These are phyloP conservation scores for Columba guinea DNA, from an alignment of 2,797 vertebrate genomes.

Conservation along the genomic window DNA sequence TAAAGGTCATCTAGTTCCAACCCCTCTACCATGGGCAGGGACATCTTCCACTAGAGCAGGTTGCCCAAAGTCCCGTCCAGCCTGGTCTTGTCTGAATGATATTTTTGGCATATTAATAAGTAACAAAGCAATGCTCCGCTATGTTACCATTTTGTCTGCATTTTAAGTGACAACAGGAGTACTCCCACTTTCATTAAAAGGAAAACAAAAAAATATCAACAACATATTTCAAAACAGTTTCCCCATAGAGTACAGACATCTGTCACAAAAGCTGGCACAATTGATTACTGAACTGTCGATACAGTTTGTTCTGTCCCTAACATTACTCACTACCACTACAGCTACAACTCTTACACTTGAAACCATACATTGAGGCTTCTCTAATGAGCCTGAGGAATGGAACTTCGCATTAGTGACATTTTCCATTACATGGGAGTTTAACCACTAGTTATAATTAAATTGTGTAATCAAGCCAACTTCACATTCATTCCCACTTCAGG, in stretches of 20 bases:
- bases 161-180: not conserved
- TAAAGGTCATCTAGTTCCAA: no score
- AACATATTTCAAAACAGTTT: constrained; percentile 2
- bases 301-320: not conserved
- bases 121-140: not conserved
- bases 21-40: no score
- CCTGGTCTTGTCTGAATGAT: not conserved
- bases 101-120: not conserved
- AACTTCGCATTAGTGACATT: not conserved
- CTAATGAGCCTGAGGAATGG: not conserved
- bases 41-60: no score
- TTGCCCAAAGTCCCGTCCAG: no score
- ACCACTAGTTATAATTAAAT: not conserved
- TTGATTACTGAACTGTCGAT: not conserved
- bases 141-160: not conserved
- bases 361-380: not conserved
- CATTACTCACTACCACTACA: not conserved
- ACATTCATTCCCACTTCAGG: not conserved
- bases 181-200: not conserved
- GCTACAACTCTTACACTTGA: not conserved
- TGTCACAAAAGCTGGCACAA: not conserved
- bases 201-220: constrained; percentile 14
- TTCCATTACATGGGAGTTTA: not conserved
- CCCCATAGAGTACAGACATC: not conserved
- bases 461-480: not conserved